phyloP scores from a whole-genome alignment of 2,113 vertebrate genomes.

The Carlito syrichta region DNA sequence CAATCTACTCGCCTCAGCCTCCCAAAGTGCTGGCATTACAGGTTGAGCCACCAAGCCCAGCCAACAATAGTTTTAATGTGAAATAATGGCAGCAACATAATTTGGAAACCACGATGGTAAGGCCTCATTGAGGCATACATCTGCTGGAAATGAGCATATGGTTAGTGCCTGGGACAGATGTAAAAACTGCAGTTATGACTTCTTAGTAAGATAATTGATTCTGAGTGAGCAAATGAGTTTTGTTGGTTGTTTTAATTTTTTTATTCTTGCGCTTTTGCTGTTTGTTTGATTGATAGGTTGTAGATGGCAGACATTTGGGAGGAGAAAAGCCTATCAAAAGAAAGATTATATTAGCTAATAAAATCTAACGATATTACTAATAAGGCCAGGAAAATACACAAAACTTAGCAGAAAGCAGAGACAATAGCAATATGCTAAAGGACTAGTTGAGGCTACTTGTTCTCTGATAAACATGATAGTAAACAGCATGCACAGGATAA shows the following conservation, averaged over 20 bases:
- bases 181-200: background rate
- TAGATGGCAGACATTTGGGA: background rate
- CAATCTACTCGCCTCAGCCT: no score
- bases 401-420: background rate
- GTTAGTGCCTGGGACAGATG: background rate
- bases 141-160: background rate
- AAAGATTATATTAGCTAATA: background rate
- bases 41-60: no score
- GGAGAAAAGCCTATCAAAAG: background rate
- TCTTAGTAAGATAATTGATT: background rate
- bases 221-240: background rate
- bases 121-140: background rate
- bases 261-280: constrained; percentile 6
- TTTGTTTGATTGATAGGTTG: background rate
- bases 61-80: background rate
- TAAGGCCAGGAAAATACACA: background rate
- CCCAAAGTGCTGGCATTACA: no score
- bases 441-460: background rate
- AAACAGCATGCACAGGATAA: background rate
- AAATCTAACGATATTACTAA: background rate
- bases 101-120: background rate
- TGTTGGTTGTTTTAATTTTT: background rate
- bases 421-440: background rate
- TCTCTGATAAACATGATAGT: background rate
- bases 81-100: background rate